A percentile compares a stretch with the other conserved stretches of the same genome.
phyloP scores from a whole-genome alignment of 2,113 vertebrate species.

The Actenoides lindsayi region DNA sequence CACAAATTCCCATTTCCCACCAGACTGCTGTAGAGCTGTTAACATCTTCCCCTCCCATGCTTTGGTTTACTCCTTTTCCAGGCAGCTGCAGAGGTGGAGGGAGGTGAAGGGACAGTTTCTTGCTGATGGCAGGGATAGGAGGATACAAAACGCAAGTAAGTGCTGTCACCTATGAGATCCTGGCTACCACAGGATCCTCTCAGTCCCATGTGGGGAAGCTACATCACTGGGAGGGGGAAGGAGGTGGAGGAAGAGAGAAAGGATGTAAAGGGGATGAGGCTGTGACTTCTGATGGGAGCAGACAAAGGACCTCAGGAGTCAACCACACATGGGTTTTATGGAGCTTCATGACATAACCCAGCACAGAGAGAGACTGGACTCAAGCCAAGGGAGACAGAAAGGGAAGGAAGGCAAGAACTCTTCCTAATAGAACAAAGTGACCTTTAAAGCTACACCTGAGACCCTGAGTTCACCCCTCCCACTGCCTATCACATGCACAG shows the following conservation, averaged over 20 bases:
- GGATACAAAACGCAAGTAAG: neutral
- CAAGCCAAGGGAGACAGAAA: neutral
- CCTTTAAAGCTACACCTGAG: neutral
- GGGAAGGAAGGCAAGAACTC: neutral
- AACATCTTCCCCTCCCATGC: neutral
- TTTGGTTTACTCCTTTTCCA: neutral
- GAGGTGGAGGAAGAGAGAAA: neutral
- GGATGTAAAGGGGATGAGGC: neutral
- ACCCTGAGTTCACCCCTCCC: no score
- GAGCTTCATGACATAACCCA: neutral
- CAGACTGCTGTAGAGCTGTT: neutral
- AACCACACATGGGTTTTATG: rapidly evolving
- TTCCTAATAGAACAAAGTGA: neutral
- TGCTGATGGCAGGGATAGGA: neutral
- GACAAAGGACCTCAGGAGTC: neutral
- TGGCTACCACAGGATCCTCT: neutral
- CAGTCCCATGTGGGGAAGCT: rapidly evolving
- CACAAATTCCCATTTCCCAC: neutral
- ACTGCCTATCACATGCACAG: neutral
- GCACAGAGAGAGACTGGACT: neutral
- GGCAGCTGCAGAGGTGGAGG: rapidly evolving
- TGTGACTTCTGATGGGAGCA: neutral
- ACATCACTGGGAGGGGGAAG: neutral
- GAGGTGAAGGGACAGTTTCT: neutral
- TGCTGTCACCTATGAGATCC: neutral